Conservation (phyloP, 1,140 invertebrate genomes). For the Halictus rubicundus region DNA sequence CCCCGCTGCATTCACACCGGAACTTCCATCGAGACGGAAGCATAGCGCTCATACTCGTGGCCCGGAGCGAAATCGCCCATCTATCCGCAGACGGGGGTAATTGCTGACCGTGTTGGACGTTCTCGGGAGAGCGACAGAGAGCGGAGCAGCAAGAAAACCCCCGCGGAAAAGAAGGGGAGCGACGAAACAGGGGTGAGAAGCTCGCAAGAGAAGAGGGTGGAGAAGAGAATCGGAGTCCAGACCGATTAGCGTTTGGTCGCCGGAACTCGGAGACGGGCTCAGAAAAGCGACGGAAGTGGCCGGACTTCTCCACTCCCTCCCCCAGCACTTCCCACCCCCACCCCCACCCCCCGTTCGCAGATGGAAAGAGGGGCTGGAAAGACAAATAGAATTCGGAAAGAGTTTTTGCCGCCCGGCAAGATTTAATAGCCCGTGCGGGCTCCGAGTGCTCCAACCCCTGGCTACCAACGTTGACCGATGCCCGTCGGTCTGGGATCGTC, state of each 20-base stretch:
- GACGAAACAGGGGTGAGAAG: constrained; percentile 48
- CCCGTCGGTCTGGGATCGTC: background rate
- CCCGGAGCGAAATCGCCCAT: constrained; percentile 26
- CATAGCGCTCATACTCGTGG: background rate
- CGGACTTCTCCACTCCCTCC: constrained; percentile 56
- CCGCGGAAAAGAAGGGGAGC: background rate
- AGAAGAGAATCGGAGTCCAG: constrained; percentile 59
- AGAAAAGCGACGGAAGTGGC: constrained; percentile 71
- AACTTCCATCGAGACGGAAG: constrained; percentile 19
- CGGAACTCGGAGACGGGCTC: constrained; percentile 65
- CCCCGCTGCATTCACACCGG: constrained; percentile 5
- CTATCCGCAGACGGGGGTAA: constrained; percentile 41
- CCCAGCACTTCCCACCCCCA: too few relatives aligned
- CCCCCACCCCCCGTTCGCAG: background rate
- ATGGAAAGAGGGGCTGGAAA: constrained; percentile 62
- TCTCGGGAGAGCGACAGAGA: constrained; percentile 4
- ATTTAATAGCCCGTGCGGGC: constrained; percentile 68
- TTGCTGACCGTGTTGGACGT: constrained; percentile 53
- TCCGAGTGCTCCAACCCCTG: background rate
- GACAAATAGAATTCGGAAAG: constrained; percentile 75
- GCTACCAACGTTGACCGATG: background rate
- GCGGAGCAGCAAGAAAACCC: constrained; percentile 45
- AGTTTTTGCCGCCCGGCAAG: constrained; percentile 68
- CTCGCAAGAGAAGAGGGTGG: constrained; percentile 25
- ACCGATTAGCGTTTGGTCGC: constrained; percentile 73